Conservation (phyloP, 2,797 vertebrate species). For the Babyrousa celebensis region DNA sequence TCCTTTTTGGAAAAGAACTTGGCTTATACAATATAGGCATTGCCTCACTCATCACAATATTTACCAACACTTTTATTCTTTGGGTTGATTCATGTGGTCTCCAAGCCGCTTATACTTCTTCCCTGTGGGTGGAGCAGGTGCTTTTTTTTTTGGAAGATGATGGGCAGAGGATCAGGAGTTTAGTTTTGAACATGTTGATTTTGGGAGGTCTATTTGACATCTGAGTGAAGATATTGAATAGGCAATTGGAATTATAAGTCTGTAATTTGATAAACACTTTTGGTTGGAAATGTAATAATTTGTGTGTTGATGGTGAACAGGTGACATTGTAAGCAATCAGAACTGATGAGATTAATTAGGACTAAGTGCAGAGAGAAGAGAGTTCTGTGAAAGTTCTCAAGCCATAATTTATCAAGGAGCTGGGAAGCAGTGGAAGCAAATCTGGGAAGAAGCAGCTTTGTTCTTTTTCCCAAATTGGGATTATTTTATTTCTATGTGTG, state of each 20-base stretch:
- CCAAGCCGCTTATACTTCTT: neutral
- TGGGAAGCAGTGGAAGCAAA: conserved; percentile 38
- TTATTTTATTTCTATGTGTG: conserved; percentile 56
- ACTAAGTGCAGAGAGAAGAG: conserved; percentile 49
- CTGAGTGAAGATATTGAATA: conserved; percentile 45
- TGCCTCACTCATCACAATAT: conserved; percentile 9
- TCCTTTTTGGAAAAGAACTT: conserved; percentile 3
- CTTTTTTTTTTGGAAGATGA: conserved; percentile 38
- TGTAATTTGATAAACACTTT: conserved; percentile 63
- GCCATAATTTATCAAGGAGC: neutral
- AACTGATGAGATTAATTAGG: conserved; percentile 47
- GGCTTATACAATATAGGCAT: neutral
- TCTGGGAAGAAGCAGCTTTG: conserved; percentile 31
- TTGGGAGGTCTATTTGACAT: conserved; percentile 57
- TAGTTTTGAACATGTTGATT: conserved; percentile 54
- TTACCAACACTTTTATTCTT: conserved; percentile 60
- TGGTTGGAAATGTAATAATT: conserved; percentile 21
- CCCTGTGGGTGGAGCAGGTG: neutral
- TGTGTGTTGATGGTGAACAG: conserved; percentile 31
- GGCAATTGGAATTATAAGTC: conserved; percentile 39
- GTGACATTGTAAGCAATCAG: conserved; percentile 58
- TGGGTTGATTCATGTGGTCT: conserved; percentile 26
- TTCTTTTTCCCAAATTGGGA: neutral
- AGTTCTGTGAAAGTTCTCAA: conserved; percentile 10
- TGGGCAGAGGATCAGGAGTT: neutral